Evolutionary conservation across 2,113 vertebrate species (phyloP), one percentile per base, ranked within the genome.

Genomic region (Setophaga petechia): DNA sequence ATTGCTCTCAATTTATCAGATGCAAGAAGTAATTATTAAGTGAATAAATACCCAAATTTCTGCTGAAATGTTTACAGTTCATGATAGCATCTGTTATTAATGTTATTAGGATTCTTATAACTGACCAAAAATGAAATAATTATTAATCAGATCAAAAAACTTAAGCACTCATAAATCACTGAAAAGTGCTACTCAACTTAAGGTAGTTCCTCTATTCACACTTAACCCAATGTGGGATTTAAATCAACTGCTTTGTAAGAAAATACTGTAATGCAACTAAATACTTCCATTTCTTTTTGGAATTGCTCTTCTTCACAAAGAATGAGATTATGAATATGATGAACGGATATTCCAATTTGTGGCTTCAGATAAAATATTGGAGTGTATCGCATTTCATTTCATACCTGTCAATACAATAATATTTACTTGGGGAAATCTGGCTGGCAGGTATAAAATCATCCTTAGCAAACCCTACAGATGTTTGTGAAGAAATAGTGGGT

Each of bases 391-490:
- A 49, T 83, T 84, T 77, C n/a, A 80, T 14, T 12, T 74, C 8
- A 9, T 59, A 46, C 15, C 9, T 71, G 28, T 19, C 80, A 77
- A 77, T 18, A 55, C 9, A 66, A n/a, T 3, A 39, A 3, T 20
- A 41, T 89, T 81, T 88, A 14, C 62, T 39, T 55, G 27, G 17
- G 22, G 11, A 15, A 19, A 71, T 41, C 37, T 4, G 6, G 4
- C 55, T 33, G 12, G 15, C 31, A 80, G 12, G 25, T 74, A 21
- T 41, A 27, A 87, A 39, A 15, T 49, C 22, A 51, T 44, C 46
- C 43, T 62, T 33, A 63, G 41, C 25, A 66, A 33, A 20, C 14
- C 21, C 41, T 47, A 65, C 2, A 33, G 18, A 27, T 0, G 0
- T 15, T 55, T 55, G 18, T 51, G 66, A 84, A 79, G 21, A 39